These are phyloP conservation scores for Cylloceria caligata DNA, from an alignment of 2,888 invertebrate genomes.

Conservation along the genomic window DNA sequence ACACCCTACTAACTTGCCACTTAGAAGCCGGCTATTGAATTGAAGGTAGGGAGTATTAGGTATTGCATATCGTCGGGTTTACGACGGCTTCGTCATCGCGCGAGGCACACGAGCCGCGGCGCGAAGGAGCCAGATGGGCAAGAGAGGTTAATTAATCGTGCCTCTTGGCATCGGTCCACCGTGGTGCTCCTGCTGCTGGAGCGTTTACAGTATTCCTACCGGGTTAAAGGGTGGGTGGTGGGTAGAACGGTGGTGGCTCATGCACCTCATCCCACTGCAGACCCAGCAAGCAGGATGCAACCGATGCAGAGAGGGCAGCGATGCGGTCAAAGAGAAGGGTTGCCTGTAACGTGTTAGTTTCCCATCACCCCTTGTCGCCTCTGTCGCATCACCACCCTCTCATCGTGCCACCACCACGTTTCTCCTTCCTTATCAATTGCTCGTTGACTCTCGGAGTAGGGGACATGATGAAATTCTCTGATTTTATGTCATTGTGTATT, in stretches of 20 bases:
- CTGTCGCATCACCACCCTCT: constrained; percentile 6
- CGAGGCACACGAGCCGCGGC: constrained; percentile 41
- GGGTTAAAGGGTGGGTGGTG: constrained; percentile 40
- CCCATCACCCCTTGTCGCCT: constrained; percentile 39
- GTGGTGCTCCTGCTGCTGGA: constrained; percentile 49
- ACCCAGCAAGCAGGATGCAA: constrained; percentile 50
- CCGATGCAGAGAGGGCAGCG: constrained; percentile 38
- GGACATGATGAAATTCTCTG: constrained; percentile 7
- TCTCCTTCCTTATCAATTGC: background rate
- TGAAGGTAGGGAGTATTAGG: constrained; percentile 51
- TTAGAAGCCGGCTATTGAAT: constrained; percentile 61
- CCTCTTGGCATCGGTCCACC: constrained; percentile 79
- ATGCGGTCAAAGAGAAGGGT: constrained; percentile 60
- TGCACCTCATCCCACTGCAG: constrained; percentile 51
- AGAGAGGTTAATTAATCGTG: constrained; percentile 79
- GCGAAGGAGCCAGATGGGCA: constrained; percentile 69
- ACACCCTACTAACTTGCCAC: constrained; percentile 46
- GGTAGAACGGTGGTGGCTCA: constrained; percentile 30
- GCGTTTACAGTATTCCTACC: constrained; percentile 8
- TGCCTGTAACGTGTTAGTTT: constrained; percentile 55
- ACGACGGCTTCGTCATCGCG: constrained; percentile 43
- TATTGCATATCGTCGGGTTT: constrained; percentile 52
- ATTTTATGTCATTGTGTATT: background rate
- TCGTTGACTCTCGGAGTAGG: background rate
- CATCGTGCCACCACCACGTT: constrained; percentile 1